Conservation (phyloP, 2,888 invertebrate genomes). For the Uropetala carovei region DNA sequence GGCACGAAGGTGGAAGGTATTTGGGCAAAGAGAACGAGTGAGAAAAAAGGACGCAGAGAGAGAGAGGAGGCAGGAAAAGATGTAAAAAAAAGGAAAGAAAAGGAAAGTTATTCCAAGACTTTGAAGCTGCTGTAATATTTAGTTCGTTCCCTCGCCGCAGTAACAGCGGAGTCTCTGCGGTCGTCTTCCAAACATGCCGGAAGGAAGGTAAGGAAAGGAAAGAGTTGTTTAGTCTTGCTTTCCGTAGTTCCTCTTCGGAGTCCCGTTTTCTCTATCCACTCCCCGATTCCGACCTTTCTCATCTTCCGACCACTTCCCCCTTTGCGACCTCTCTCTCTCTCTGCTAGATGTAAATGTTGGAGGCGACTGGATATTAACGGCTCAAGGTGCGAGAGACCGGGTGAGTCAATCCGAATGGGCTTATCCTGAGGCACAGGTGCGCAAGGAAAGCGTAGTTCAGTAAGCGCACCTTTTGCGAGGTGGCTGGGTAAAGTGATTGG, state of each 20-base stretch:
- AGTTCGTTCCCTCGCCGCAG: constrained; percentile 4
- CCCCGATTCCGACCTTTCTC: too few species aligned
- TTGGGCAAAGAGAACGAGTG: background rate
- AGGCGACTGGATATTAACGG: constrained; percentile 18
- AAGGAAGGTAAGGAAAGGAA: background rate
- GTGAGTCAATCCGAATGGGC: constrained; percentile 14
- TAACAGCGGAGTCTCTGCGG: constrained; percentile 10
- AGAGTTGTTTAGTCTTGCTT: background rate
- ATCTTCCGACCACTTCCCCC: background rate
- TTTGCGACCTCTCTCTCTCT: background rate
- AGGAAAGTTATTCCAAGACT: background rate
- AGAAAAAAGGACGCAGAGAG: background rate
- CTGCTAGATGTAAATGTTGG: background rate
- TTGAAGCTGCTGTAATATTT: constrained; percentile 32
- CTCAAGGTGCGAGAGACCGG: constrained; percentile 13
- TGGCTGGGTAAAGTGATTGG: constrained; percentile 1
- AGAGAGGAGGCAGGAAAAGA: background rate
- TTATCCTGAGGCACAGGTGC: constrained; percentile 14
- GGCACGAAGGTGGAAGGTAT: background rate
- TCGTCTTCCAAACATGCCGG: background rate
- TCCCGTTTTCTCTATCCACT: background rate
- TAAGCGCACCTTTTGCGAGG: background rate
- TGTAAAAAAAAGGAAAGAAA: background rate
- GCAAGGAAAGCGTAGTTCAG: background rate
- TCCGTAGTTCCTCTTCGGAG: background rate